Evolutionary conservation across 2,797 vertebrate genomes (phyloP).

Genomic region (Sciurus vulgaris): DNA sequence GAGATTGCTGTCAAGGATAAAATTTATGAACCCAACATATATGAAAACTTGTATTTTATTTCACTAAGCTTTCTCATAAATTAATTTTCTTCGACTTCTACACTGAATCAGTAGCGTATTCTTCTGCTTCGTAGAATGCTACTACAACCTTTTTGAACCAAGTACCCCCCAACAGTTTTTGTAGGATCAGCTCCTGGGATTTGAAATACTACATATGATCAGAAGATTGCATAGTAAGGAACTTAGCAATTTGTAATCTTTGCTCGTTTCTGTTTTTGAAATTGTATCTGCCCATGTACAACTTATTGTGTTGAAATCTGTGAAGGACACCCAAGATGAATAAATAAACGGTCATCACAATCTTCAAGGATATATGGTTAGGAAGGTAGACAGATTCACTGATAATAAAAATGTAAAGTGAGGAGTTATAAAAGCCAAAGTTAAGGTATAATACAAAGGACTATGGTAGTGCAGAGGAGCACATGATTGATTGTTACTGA

Average conservation of each 20-base stretch:
- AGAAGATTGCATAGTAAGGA: neutral
- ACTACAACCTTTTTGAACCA: neutral
- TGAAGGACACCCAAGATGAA: neutral
- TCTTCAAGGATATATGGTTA: constrained; percentile 15
- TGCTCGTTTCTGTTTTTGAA: neutral
- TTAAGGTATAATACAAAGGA: neutral
- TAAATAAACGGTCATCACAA: neutral
- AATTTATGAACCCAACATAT: neutral
- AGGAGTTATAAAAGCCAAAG: neutral
- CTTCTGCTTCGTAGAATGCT: neutral
- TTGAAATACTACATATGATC: neutral
- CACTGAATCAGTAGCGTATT: neutral
- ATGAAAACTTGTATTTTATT: neutral
- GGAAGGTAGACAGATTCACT: neutral
- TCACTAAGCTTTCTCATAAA: neutral
- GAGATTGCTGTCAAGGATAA: neutral
- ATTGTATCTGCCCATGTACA: neutral
- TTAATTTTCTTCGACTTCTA: neutral
- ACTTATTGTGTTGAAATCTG: neutral
- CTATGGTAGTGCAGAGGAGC: neutral
- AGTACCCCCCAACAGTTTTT: neutral
- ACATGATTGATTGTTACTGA: neutral
- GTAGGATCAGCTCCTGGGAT: neutral
- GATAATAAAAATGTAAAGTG: neutral
- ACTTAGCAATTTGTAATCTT: neutral